These are phyloP conservation scores for Temnothorax ravouxi DNA, from an alignment of 2,888 invertebrate species.

Conservation along the genomic window DNA sequence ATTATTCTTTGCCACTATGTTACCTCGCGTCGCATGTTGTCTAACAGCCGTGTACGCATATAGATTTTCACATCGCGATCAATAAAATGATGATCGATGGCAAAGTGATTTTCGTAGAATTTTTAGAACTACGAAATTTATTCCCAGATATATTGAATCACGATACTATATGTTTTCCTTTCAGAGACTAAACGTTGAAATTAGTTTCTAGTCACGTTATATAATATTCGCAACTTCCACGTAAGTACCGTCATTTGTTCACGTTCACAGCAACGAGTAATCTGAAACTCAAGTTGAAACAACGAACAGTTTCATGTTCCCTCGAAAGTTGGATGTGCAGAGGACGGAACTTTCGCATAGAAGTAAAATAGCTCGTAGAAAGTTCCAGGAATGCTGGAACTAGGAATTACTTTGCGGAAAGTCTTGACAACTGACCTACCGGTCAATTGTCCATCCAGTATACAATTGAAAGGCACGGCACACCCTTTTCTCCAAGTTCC, in stretches of 20 bases:
- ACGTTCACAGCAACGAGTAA: not conserved
- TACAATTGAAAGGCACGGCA: slow-evolving; percentile 60
- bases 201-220: slow-evolving; percentile 7
- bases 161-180: not conserved
- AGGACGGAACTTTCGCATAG: not conserved
- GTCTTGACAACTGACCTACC: slow-evolving; percentile 39
- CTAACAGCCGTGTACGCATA: not conserved
- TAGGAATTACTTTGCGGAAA: slow-evolving; percentile 32
- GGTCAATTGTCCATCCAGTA: slow-evolving; percentile 60
- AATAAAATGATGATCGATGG: slow-evolving; percentile 11
- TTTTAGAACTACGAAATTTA: not conserved
- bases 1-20: slow-evolving; percentile 19
- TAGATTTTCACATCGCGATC: slow-evolving; percentile 13
- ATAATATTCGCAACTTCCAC: not conserved
- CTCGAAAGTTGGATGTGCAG: not conserved
- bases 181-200: not conserved
- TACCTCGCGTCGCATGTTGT: slow-evolving; percentile 2
- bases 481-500: slow-evolving; percentile 65
- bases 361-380: slow-evolving; percentile 20
- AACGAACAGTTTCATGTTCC: slow-evolving; percentile 16
- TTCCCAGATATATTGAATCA: not conserved
- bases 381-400: slow-evolving; percentile 60
- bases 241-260: not conserved
- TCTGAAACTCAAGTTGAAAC: not conserved
- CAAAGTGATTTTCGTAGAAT: slow-evolving; percentile 4